Percentiles rank a stretch among this genome's conserved stretches.
Conservation (phyloP, 2,888 invertebrate species). For the Onchidella celtica region DNA sequence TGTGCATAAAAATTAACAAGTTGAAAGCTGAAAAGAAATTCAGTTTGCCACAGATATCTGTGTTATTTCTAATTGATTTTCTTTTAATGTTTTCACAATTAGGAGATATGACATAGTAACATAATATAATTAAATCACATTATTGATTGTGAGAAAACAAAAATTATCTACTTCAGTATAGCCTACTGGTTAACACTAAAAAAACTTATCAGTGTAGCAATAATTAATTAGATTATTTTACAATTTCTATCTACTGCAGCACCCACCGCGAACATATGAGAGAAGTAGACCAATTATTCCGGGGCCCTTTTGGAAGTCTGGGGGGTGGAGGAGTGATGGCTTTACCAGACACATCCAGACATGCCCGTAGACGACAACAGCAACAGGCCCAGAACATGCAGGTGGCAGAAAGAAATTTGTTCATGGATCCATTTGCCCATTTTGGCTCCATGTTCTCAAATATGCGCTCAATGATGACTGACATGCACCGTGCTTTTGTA, state of each 20-base stretch:
- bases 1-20: too few relatives aligned
- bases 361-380: slow-evolving; percentile 42
- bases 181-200: too few relatives aligned
- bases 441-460: slow-evolving; percentile 71
- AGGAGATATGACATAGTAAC: too few relatives aligned
- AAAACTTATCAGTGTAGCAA: too few relatives aligned
- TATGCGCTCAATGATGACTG: slow-evolving; percentile 71
- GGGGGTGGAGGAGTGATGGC: slow-evolving; percentile 21
- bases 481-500: slow-evolving; percentile 71
- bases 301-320: slow-evolving; percentile 57
- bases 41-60: too few relatives aligned
- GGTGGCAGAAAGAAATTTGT: slow-evolving; percentile 37
- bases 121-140: too few relatives aligned
- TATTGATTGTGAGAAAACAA: too few relatives aligned
- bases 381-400: slow-evolving; percentile 48
- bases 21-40: too few relatives aligned
- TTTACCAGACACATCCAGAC: background rate
- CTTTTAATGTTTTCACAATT: too few relatives aligned
- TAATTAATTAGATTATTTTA: too few relatives aligned
- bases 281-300: slow-evolving; percentile 63
- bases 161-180: too few relatives aligned
- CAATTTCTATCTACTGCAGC: slow-evolving; percentile 42
- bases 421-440: slow-evolving; percentile 51
- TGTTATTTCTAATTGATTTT: too few relatives aligned
- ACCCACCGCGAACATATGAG: slow-evolving; percentile 64